These are phyloP conservation scores for Parochlus steinenii DNA, from an alignment of 2,888 invertebrate genomes.

Conservation along the genomic window DNA sequence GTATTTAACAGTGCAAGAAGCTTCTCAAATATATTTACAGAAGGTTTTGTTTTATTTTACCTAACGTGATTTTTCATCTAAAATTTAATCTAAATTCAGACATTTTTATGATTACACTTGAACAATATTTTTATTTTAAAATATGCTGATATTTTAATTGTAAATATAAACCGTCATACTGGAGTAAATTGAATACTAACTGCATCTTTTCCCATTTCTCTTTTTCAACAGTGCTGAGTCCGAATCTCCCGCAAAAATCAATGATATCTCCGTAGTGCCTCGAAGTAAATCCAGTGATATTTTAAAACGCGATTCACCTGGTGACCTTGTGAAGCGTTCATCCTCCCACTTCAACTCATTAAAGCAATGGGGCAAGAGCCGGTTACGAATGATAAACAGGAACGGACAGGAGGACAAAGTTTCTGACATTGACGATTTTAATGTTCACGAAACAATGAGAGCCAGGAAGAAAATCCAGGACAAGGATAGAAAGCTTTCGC, in stretches of 20 bases:
- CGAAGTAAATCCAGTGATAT: constrained; percentile 63
- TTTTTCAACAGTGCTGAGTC: not conserved
- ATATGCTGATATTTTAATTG: not conserved
- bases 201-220: not conserved
- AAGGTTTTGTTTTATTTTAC: too few relatives aligned
- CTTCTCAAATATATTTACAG: too few relatives aligned
- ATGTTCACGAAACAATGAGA: constrained; percentile 47
- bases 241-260: too few relatives aligned
- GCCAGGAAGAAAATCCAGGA: constrained; percentile 37
- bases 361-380: constrained; percentile 71
- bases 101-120: too few relatives aligned
- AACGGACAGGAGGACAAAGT: constrained; percentile 32
- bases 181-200: not conserved
- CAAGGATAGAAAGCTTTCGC: constrained; percentile 46
- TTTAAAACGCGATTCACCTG: constrained; percentile 48
- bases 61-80: too few relatives aligned
- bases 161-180: not conserved
- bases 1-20: too few relatives aligned
- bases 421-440: constrained; percentile 38
- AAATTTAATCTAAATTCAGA: too few relatives aligned
- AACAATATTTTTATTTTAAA: not conserved
- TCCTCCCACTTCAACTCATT: constrained; percentile 60
- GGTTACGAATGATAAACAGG: constrained; percentile 55
- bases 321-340: constrained; percentile 35
- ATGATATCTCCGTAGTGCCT: constrained; percentile 36